Base-by-base conservation (phyloP, 2,797 vertebrate species). In the Lophius americanus region DNA sequence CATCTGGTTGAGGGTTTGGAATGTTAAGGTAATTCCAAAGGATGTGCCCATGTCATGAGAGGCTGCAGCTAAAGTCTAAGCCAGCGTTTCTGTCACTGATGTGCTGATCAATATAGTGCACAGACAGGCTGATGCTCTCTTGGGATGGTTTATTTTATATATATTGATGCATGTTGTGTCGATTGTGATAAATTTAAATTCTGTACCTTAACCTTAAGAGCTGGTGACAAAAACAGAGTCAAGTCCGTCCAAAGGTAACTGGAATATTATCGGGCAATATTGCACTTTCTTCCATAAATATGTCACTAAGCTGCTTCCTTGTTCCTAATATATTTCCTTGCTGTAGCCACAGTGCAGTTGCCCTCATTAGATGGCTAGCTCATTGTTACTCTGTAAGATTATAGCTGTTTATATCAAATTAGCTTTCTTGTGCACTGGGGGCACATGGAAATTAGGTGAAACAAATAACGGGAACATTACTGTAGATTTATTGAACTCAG, bases 361-460 rank as follows among this genome's bases (percentile, higher is more conserved):
- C 87, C 80, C 85, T 89, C 83, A 81, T 85, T 85, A 90, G 82
- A 85, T 85, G 91, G 84, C 77, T 83, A 67, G 83, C 80, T 77
- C 49, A 62, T 88, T 87, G 81, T 88, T 88, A 84, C 78, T 76
- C 69, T 82, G 82, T 84, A 88, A 89, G 85, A 89, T 91, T 89
- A 91, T 88, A 87, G 87, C 88, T 88, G 82, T 90, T 90, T 88
- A 75, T 86, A 90, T 88, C 83, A 85, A 80, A 83, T 92, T 88
- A 91, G 88, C 75, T 67, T 71, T 64, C 71, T 75, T 83, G 73
- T 83, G 77, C 78, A 64, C 80, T 78, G 79, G 74, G 78, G 84
- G 74, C 70, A 68, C 64, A 60, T 55, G 69, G 58, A 82, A 83
- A 78, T 69, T 35, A 51, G 41, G 61, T 85, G 76, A 72, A 81